Conservation (phyloP, 2,113 vertebrate species). For the Narcine bancroftii region DNA sequence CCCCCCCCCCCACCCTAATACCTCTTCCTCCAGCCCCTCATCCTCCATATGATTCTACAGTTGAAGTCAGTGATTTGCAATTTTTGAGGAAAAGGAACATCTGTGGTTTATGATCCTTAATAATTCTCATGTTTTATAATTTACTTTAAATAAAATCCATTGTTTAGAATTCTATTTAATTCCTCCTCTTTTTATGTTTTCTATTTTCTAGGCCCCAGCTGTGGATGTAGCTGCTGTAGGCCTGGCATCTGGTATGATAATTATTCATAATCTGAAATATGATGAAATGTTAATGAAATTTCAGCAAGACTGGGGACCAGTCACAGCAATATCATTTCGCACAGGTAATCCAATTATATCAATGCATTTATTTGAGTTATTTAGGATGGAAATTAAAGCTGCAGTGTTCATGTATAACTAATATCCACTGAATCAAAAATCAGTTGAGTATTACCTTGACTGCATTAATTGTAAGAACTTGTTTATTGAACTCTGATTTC, state of each 20-base stretch:
- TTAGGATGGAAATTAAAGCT: conserved; percentile 2
- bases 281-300: conserved; percentile 90
- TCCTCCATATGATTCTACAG: background rate
- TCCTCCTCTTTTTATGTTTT: background rate
- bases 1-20: no score
- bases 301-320: conserved; percentile 90
- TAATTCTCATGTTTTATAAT: no score
- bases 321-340: conserved; percentile 83
- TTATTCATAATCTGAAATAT: conserved; percentile 87
- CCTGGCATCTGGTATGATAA: conserved; percentile 71
- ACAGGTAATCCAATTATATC: conserved; percentile 62
- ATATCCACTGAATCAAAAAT: background rate
- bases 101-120: background rate
- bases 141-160: background rate
- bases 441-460: background rate
- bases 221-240: conserved; percentile 83
- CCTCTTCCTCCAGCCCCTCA: no score
- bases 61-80: background rate
- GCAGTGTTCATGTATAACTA: background rate
- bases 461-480: background rate
- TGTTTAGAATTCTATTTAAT: background rate
- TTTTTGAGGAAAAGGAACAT: background rate
- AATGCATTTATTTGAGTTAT: background rate
- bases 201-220: conserved; percentile 73
- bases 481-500: background rate